phyloP scores from a whole-genome alignment of 1,140 invertebrate genomes.

The Antheraea mylitta region DNA sequence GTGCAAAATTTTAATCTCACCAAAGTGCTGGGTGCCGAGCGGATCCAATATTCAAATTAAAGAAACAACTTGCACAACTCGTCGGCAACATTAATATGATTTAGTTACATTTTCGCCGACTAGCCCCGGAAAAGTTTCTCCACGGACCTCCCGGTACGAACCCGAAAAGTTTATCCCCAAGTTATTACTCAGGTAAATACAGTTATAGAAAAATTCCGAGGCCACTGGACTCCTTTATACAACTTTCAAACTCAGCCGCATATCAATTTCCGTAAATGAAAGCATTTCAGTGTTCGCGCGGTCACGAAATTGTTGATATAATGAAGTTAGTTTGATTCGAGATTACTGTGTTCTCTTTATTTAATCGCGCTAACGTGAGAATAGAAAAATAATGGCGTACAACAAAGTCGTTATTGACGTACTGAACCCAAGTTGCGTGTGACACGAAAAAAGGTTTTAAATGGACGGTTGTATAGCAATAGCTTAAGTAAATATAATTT shows the following conservation, averaged over 20 bases:
- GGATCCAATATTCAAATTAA: constrained; percentile 48
- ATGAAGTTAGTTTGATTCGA: constrained; percentile 29
- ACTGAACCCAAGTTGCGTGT: constrained; percentile 30
- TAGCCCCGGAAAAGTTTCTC: constrained; percentile 43
- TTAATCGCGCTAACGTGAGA: constrained; percentile 33
- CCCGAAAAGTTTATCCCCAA: constrained; percentile 34
- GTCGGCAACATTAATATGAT: constrained; percentile 53
- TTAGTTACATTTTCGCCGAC: constrained; percentile 51
- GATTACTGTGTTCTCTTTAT: constrained; percentile 15
- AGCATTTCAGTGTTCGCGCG: constrained; percentile 34
- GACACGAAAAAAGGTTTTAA: constrained; percentile 28
- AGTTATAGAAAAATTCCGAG: constrained; percentile 44
- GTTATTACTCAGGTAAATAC: constrained; percentile 61
- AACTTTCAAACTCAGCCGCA: constrained; percentile 37
- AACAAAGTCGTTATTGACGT: constrained; percentile 26
- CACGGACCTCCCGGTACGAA: constrained; percentile 22
- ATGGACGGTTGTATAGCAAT: constrained; percentile 2
- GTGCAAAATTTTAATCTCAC: constrained; percentile 31
- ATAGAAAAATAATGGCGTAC: constrained; percentile 27
- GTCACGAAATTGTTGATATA: constrained; percentile 30
- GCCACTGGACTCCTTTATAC: constrained; percentile 31
- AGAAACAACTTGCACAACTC: constrained; percentile 38
- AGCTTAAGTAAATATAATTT: constrained; percentile 7
- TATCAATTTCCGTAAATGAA: constrained; percentile 50
- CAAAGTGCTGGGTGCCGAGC: constrained; percentile 24